Evolutionary conservation across 2,888 invertebrate species (phyloP).

Genomic region (Thera britannica): DNA sequence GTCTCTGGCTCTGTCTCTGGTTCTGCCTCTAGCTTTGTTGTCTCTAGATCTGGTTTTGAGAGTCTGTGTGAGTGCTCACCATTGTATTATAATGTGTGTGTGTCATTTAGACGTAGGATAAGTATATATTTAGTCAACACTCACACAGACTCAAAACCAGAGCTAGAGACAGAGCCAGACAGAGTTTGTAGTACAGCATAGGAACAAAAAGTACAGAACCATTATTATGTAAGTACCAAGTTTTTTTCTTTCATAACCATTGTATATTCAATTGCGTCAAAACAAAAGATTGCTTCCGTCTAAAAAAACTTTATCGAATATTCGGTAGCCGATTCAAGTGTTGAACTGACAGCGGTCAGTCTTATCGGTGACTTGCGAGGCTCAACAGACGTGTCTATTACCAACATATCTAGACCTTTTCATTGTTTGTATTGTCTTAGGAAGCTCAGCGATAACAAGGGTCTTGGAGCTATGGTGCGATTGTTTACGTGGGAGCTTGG

Average conservation of each 20-base stretch:
- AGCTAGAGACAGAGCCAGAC: too few relatives aligned
- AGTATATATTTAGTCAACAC: too few relatives aligned
- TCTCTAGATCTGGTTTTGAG: too few relatives aligned
- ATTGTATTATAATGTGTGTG: too few relatives aligned
- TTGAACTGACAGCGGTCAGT: constrained; percentile 67
- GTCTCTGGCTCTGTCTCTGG: too few relatives aligned
- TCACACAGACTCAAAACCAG: too few relatives aligned
- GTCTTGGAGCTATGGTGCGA: constrained; percentile 59
- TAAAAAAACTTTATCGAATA: constrained; percentile 25
- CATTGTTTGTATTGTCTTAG: constrained; percentile 39
- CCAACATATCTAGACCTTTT: constrained; percentile 53
- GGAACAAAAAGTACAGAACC: too few relatives aligned
- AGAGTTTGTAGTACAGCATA: too few relatives aligned
- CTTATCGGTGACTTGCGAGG: constrained; percentile 67
- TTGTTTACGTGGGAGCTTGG: constrained; percentile 79
- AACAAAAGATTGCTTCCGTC: background rate
- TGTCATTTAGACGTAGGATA: too few relatives aligned
- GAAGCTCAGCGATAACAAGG: constrained; percentile 42
- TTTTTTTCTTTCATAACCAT: background rate
- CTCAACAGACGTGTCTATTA: constrained; percentile 53
- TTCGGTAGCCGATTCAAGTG: constrained; percentile 73
- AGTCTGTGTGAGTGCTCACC: too few relatives aligned
- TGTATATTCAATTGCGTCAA: background rate
- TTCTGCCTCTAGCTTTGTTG: too few relatives aligned
- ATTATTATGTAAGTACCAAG: too few relatives aligned